phyloP scores from a whole-genome alignment of 2,113 vertebrate species.

The Barbus barbus region DNA sequence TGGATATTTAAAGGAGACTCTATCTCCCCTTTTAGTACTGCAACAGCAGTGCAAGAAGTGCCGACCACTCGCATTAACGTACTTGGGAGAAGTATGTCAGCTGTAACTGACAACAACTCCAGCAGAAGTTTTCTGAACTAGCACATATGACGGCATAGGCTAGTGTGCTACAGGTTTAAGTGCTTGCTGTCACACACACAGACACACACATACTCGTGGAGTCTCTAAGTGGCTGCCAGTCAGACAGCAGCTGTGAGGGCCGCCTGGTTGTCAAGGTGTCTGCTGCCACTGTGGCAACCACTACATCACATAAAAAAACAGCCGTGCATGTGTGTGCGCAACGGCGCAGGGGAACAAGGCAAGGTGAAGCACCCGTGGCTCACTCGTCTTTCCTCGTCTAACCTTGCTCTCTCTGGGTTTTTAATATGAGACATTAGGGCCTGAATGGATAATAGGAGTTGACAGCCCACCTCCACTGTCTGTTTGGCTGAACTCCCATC shows the following conservation, averaged over 20 bases:
- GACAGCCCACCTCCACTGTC: constrained; percentile 17
- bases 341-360: neutral
- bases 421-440: constrained; percentile 23
- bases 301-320: constrained; percentile 31
- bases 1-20: neutral
- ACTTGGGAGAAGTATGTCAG: neutral
- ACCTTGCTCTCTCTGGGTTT: neutral
- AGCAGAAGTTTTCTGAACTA: constrained; percentile 11
- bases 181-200: constrained; percentile 24
- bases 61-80: neutral
- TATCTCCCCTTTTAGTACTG: neutral
- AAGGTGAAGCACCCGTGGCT: constrained; percentile 44
- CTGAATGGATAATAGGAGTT: constrained; percentile 36
- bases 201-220: neutral
- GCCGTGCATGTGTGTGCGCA: neutral
- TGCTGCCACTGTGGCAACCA: constrained; percentile 42
- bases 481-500: constrained; percentile 19
- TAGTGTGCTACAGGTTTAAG: constrained; percentile 21
- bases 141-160: neutral
- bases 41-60: neutral
- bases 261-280: constrained; percentile 31
- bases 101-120: constrained; percentile 13
- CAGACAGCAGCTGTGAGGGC: constrained; percentile 36
- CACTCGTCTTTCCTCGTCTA: neutral
- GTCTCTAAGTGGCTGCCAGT: constrained; percentile 44